phyloP scores from a whole-genome alignment of 2,113 vertebrate species.

The Sigmodon hispidus region DNA sequence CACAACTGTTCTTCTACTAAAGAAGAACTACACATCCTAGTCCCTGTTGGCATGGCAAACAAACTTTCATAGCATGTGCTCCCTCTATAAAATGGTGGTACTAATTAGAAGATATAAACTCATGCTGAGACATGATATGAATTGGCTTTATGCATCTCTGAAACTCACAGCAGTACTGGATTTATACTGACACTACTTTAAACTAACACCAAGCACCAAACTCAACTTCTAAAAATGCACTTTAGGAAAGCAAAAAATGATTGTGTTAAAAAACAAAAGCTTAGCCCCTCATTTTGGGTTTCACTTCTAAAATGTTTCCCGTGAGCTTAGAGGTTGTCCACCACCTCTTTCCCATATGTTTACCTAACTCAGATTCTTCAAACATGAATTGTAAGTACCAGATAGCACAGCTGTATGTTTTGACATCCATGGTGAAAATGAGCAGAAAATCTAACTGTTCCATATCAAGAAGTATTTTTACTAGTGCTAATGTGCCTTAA shows the following conservation, averaged over 20 bases:
- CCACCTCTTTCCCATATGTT: slow-evolving; percentile 73
- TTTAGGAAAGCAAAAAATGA: slow-evolving; percentile 78
- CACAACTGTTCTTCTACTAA: slow-evolving; percentile 75
- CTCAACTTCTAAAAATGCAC: slow-evolving; percentile 78
- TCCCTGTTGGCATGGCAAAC: slow-evolving; percentile 86
- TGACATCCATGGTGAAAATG: slow-evolving; percentile 94
- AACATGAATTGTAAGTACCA: slow-evolving; percentile 80
- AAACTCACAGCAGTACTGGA: slow-evolving; percentile 89
- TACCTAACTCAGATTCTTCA: slow-evolving; percentile 76
- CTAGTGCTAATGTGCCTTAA: slow-evolving; percentile 99
- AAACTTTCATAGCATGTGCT: slow-evolving; percentile 87
- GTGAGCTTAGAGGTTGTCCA: slow-evolving; percentile 62
- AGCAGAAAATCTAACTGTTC: slow-evolving; percentile 99
- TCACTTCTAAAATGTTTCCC: slow-evolving; percentile 60
- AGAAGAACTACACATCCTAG: slow-evolving; percentile 74
- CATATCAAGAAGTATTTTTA: slow-evolving; percentile 99
- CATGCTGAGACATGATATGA: slow-evolving; percentile 89
- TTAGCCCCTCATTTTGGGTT: slow-evolving; percentile 57
- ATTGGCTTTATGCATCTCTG: slow-evolving; percentile 86
- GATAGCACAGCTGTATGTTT: slow-evolving; percentile 88
- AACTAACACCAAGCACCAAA: slow-evolving; percentile 85
- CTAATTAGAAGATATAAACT: slow-evolving; percentile 90
- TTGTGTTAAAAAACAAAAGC: slow-evolving; percentile 74
- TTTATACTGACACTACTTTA: slow-evolving; percentile 85
- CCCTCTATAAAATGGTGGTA: slow-evolving; percentile 85